phyloP scores from a whole-genome alignment of 2,888 invertebrate species.

The Lobophora halterata region DNA sequence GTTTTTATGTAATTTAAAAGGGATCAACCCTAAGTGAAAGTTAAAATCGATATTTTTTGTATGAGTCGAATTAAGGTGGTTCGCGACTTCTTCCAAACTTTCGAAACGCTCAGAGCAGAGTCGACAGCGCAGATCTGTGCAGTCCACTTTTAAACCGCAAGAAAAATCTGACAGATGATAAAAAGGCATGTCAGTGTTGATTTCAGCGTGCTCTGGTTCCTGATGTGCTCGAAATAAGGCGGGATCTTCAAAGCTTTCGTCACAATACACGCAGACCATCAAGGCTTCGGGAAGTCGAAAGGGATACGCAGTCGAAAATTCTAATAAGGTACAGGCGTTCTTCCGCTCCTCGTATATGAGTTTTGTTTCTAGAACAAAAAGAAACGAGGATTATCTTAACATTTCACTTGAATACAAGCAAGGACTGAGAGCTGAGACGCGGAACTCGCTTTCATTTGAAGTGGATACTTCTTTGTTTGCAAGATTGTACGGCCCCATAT shows the following conservation, averaged over 20 bases:
- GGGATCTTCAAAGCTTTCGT: conserved; percentile 40
- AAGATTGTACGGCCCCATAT: too few relatives aligned
- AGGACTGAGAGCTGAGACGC: too few relatives aligned
- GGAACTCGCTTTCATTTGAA: too few relatives aligned
- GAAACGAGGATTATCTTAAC: conserved; percentile 37
- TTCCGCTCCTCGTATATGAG: conserved; percentile 40
- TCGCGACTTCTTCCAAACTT: conserved; percentile 35
- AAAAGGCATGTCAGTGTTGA: conserved; percentile 38
- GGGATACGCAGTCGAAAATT: conserved; percentile 50
- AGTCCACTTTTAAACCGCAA: conserved; percentile 37
- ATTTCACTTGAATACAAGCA: conserved; percentile 11
- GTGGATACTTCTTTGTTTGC: too few relatives aligned
- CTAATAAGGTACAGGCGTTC: conserved; percentile 46
- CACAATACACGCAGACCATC: conserved; percentile 50
- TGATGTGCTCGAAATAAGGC: conserved; percentile 41
- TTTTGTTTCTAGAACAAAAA: conserved; percentile 53
- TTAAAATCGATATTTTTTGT: conserved; percentile 35
- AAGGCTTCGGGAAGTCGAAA: conserved; percentile 49
- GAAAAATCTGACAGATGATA: conserved; percentile 34
- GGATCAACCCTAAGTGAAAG: conserved; percentile 42
- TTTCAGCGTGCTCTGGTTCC: conserved; percentile 38
- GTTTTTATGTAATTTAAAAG: conserved; percentile 42
- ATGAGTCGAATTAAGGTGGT: conserved; percentile 43
- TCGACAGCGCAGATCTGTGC: conserved; percentile 46
- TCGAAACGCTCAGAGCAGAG: conserved; percentile 35